These are phyloP conservation scores for Nowickia ferox DNA, from an alignment of 2,888 invertebrate species.

Conservation along the genomic window DNA sequence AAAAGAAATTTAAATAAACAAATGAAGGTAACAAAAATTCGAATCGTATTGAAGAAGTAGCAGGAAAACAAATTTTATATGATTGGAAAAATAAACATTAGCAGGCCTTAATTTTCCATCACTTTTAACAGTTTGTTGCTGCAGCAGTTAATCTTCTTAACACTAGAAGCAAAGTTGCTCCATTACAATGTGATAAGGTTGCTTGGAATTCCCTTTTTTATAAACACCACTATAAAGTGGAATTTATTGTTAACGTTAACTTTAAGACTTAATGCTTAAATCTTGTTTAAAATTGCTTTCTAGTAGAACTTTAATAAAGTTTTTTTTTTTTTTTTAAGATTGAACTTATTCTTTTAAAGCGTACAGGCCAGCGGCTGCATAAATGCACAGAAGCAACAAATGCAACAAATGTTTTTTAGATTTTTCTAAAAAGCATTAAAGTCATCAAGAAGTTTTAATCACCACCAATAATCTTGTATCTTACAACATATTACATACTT, in stretches of 20 bases:
- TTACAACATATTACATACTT: conserved; percentile 31
- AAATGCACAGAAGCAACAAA: conserved; percentile 44
- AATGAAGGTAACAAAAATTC: not conserved
- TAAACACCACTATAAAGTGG: too few relatives aligned
- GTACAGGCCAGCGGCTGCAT: not conserved
- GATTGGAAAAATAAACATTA: conserved; percentile 37
- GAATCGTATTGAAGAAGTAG: not conserved
- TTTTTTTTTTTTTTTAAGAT: too few relatives aligned
- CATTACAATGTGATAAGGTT: not conserved
- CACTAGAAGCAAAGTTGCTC: not conserved
- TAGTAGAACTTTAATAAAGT: too few relatives aligned
- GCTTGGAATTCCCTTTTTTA: too few relatives aligned
- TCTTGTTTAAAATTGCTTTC: too few relatives aligned
- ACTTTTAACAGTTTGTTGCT: not conserved
- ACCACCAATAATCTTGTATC: conserved; percentile 6
- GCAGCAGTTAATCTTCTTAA: not conserved
- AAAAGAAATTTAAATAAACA: conserved; percentile 14
- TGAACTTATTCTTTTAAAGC: not conserved
- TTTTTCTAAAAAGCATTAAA: conserved; percentile 5
- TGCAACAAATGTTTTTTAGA: conserved; percentile 10
- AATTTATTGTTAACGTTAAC: too few relatives aligned
- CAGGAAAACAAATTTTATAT: conserved; percentile 17
- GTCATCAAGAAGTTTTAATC: conserved; percentile 11
- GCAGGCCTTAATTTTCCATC: conserved; percentile 24
- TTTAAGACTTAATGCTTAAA: too few relatives aligned